Evolutionary conservation across 1,140 invertebrate species (phyloP), one percentile per base, ranked within the genome.

Genomic region (Trichoplusia ni): DNA sequence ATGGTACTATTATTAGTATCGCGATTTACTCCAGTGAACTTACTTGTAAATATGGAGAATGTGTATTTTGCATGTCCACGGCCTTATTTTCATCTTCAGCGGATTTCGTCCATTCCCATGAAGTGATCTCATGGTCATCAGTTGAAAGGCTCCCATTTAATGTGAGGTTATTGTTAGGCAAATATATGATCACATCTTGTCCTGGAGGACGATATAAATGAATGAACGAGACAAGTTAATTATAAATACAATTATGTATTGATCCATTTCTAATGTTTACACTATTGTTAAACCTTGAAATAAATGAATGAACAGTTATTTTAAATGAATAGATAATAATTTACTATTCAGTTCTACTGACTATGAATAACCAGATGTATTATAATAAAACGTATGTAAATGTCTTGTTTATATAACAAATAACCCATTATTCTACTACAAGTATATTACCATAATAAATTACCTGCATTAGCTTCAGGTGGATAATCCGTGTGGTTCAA

Each of bases 41-140:
- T 67, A 91, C 90, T 77, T 95, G 94, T 33, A 97, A 91, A 79
- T 96, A 97, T 0, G 97, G 96, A 0, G 97, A 98, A 72, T 96
- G 93, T 0, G 97, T 98, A 67, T 98, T 96, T 92, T 97, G 96
- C 96, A 98, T 98, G 81, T 98, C 97, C 9, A 97, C 97, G 6
- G 97, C 96, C 89, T 97, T 97, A 58, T 96, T 94, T 58, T 96
- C 94, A 80, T 97, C 96, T 33, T 95, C 95, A 0, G 95, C 93
- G 58, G 95, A 95, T 82, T 98, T 98, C 0, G 95, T 98, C 98
- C 98, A 99, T 85, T 98, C 97, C 95, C 97, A 99, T 21, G 93
- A 95, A 0, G 94, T 94, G 67, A 98, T 98, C 40, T 96, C 96
- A 80, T 97, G 95, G 90, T 99, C 98, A 84, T 99, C 98, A 0